A percentile compares a stretch with the other conserved stretches of the same genome.
Conservation (phyloP, 1,140 invertebrate genomes). For the Aphidius gifuensis region DNA sequence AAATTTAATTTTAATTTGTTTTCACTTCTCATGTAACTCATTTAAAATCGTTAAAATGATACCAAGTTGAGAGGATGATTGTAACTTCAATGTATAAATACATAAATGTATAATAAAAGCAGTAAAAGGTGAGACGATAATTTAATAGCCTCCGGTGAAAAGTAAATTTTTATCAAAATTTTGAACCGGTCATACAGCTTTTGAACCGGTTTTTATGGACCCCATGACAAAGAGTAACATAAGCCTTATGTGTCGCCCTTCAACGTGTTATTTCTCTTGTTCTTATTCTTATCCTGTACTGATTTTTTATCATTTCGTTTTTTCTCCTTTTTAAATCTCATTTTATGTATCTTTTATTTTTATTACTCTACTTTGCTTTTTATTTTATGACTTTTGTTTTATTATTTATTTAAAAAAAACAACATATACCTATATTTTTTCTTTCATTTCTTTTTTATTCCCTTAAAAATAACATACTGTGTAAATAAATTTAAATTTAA, state of each 20-base stretch:
- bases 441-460: too few species aligned
- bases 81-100: constrained; percentile 7
- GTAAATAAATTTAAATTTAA: too few species aligned
- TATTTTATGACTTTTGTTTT: background rate
- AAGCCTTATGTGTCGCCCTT: constrained; percentile 22
- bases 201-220: constrained; percentile 38
- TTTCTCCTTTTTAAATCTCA: background rate
- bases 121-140: constrained; percentile 36
- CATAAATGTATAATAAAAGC: background rate
- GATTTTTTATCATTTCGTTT: constrained; percentile 3
- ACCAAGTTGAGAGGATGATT: background rate
- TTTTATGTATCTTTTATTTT: background rate
- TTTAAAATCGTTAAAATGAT: constrained; percentile 13
- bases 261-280: constrained; percentile 12
- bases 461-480: too few species aligned
- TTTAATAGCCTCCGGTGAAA: constrained; percentile 41
- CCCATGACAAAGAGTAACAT: constrained; percentile 26
- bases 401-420: background rate
- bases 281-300: constrained; percentile 21
- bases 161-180: constrained; percentile 47
- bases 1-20: constrained; percentile 20
- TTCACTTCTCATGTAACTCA: constrained; percentile 13
- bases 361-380: background rate
- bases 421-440: background rate
- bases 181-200: constrained; percentile 42